Conservation (phyloP, 2,888 invertebrate species). For the Philereme transversata region DNA sequence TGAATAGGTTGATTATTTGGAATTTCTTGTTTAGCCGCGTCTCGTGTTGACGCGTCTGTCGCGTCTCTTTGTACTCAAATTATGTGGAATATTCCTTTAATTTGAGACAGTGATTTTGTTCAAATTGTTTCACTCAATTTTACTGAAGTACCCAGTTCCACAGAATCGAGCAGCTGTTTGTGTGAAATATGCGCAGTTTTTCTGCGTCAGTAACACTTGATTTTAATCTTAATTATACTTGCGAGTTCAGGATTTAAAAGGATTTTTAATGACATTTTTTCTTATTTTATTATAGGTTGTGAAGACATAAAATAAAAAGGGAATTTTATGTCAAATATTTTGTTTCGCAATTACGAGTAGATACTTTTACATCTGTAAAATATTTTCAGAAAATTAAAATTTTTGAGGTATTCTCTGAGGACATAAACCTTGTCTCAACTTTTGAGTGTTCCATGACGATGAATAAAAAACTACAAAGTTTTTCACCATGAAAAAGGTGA, state of each 20-base stretch:
- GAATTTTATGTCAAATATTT: no score
- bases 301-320: background rate
- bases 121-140: slow-evolving; percentile 22
- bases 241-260: slow-evolving; percentile 9
- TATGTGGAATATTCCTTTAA: slow-evolving; percentile 42
- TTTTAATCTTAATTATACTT: slow-evolving; percentile 23
- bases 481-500: slow-evolving; percentile 36
- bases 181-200: slow-evolving; percentile 29
- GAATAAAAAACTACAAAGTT: slow-evolving; percentile 26
- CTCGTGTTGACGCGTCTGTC: slow-evolving; percentile 46
- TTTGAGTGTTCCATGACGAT: slow-evolving; percentile 14
- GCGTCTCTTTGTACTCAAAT: slow-evolving; percentile 37
- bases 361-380: slow-evolving; percentile 5
- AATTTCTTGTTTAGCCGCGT: slow-evolving; percentile 67
- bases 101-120: slow-evolving; percentile 36
- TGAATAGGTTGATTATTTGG: slow-evolving; percentile 78
- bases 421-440: slow-evolving; percentile 7
- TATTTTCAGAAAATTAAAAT: slow-evolving; percentile 4
- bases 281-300: no score
- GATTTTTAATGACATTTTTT: slow-evolving; percentile 8
- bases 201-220: slow-evolving; percentile 24
- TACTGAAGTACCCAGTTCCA: slow-evolving; percentile 18
- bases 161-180: slow-evolving; percentile 19
- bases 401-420: slow-evolving; percentile 4
- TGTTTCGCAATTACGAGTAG: no score